Evolutionary conservation across 2,888 invertebrate species (phyloP), one percentile per base, ranked within the genome.

Genomic region (Pseudoips prasinana): DNA sequence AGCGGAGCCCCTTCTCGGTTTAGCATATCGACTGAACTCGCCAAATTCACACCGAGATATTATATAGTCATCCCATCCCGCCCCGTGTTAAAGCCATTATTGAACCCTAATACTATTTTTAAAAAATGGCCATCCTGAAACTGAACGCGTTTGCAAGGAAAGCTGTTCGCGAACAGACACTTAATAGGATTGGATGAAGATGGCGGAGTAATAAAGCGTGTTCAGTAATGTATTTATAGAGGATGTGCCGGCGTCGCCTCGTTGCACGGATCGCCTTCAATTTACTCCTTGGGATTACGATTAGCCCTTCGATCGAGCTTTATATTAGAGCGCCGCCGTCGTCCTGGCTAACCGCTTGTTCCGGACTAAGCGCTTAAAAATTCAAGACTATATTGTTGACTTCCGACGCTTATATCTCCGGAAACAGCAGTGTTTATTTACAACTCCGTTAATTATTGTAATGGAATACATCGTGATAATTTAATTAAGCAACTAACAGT

Each of bases 111-210:
- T 78, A 81, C 73, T 78, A 75, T 84, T 83, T n/a, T 78, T 61
- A 66, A 78, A 82, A 84, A 85, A 85, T 78, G 74, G 79, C 78
- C 67, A 75, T 80, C 70, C 75, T 80, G 77, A 80, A 74, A 74
- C 70, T 72, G 68, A 78, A 76, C 71, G 67, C 64, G 68, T 66
- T 69, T 66, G 61, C 62, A 56, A 63, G 64, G 59, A 69, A 73
- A 73, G 69, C 74, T 76, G 70, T 65, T 73, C 70, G 71, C 69
- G 72, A 79, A 75, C 76, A 75, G 76, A 75, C 77, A 72, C 77
- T 78, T 85, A 87, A 87, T 82, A 82, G 82, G 85, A 88, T 88
- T 84, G 82, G 79, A 84, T 78, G 76, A 81, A 78, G 83, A 83
- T 78, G 78, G 83, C 74, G 65, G 67, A 86, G 86, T 86, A 84